Conservation (phyloP, 1,140 invertebrate species). For the Platorchestia sp. region DNA sequence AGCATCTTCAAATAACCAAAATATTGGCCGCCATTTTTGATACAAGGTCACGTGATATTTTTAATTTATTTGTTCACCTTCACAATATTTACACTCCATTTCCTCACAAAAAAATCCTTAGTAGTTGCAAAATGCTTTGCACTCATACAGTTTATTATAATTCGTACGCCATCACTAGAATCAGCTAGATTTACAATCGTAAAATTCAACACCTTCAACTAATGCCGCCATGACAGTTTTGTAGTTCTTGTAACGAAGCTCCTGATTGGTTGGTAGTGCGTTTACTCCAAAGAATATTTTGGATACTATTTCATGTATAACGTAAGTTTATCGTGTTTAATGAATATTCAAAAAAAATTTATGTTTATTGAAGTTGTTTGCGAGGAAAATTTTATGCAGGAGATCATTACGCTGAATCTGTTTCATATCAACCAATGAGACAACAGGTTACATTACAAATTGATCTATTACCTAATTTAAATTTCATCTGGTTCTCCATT, state of each 20-base stretch:
- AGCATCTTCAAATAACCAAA: conserved; percentile 66
- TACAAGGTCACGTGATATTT: conserved; percentile 65
- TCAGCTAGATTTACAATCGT: neutral
- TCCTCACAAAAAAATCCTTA: neutral
- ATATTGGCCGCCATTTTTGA: conserved; percentile 65
- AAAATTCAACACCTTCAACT: neutral
- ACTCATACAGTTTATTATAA: neutral
- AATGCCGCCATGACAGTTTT: conserved; percentile 49
- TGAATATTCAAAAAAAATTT: neutral
- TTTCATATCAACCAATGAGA: neutral
- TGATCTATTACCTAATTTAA: too few species aligned
- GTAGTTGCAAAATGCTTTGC: neutral
- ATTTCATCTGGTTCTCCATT: too few species aligned
- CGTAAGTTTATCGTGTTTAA: neutral
- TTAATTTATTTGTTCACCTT: neutral
- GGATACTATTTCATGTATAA: neutral
- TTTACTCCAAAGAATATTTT: neutral
- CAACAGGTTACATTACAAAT: neutral
- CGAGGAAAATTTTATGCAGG: neutral
- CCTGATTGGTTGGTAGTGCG: conserved; percentile 10
- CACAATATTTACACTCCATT: neutral
- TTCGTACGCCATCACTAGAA: neutral
- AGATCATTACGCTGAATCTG: neutral
- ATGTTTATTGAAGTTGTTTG: neutral
- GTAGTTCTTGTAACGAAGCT: neutral